Evolutionary conservation across 1,140 invertebrate genomes (phyloP), one percentile per base, ranked within the genome.

Genomic region (Adoxophyes honmai): DNA sequence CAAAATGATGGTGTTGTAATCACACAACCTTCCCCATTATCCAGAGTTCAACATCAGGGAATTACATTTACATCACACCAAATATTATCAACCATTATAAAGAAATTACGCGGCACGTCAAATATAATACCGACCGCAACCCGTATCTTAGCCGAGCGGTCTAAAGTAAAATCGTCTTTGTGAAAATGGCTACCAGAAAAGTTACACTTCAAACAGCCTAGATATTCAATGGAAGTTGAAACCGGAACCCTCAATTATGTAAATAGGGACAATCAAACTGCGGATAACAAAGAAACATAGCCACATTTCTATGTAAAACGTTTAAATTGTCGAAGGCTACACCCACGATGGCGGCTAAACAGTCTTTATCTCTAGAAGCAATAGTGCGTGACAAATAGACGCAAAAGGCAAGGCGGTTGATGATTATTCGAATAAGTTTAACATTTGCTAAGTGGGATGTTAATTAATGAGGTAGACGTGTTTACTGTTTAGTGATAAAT

Each of bases 251-350:
- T 21, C 42, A 18, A 48, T 48, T 28, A 33, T 33, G 42, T 11
- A 48, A 48, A 48, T 48, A 48, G 4, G 10, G 3, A 21, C 42
- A 48, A 48, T 48, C 18, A 28, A 48, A 48, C 42, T 33, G 16
- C 9, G 42, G 42, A 48, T 33, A 48, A 28, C 42, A 48, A 48
- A 48, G 18, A 48, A 48, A 48, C 18, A 28, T 2, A 48, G 18
- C 42, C 42, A 11, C 42, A 48, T 48, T 48, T 48, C 42, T 48
- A 48, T 33, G 42, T 48, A 33, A 48, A 48, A 28, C 42, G n/a
- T 48, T 48, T 28, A 48, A 48, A 28, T 48, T 48, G 42, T 11
- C n/a, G 42, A 48, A 48, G 42, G 42, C 16, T 48, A 48, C 42
- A 18, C 42, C 42, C 28, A 48, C 42, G 21, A 28, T 28, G 6